Conservation (phyloP, 2,888 invertebrate genomes). For the Nemoura dubitans region DNA sequence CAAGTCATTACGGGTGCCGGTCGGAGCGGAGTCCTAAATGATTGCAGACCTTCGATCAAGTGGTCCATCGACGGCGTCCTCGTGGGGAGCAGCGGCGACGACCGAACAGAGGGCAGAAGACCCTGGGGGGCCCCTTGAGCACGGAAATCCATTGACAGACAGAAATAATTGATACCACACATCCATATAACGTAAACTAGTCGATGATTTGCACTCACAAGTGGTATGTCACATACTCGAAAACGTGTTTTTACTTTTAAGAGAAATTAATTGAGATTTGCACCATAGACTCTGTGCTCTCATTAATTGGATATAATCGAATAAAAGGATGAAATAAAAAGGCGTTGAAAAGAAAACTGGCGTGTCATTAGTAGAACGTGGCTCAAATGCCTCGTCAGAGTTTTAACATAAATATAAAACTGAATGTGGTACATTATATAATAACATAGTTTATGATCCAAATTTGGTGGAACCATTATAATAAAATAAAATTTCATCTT, state of each 20-base stretch:
- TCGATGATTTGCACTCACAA: background rate
- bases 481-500: too few species aligned
- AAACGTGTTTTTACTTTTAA: background rate
- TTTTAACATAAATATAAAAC: too few species aligned
- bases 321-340: background rate
- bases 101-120: conserved; percentile 13
- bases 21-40: background rate
- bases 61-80: background rate
- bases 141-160: background rate
- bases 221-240: background rate
- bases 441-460: too few species aligned
- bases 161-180: conserved; percentile 9
- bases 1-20: background rate
- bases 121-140: conserved; percentile 22
- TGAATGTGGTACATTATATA: too few species aligned
- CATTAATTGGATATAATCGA: conserved; percentile 1
- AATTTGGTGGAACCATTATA: too few species aligned
- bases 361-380: too few species aligned
- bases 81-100: background rate
- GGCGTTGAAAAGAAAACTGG: background rate
- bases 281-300: background rate
- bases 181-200: background rate
- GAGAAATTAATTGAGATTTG: conserved; percentile 24
- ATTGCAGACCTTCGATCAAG: conserved; percentile 2
- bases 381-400: too few species aligned